A percentile compares a stretch with the other conserved stretches of the same genome.
These are phyloP conservation scores for Resseliella maxima DNA, from an alignment of 2,888 invertebrate genomes.

Conservation along the genomic window DNA sequence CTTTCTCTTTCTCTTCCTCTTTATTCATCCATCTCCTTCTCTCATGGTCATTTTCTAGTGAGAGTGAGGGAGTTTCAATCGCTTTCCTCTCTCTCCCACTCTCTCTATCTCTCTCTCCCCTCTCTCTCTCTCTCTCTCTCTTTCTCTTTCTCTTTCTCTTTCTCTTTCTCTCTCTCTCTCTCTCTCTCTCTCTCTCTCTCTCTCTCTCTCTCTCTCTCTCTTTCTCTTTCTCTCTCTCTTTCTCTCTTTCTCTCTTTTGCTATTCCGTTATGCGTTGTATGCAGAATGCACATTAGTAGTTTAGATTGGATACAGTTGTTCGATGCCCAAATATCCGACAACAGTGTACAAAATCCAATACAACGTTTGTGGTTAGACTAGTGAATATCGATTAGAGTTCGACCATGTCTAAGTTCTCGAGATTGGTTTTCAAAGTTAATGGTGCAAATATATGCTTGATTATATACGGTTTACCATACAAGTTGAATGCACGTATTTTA, in stretches of 20 bases:
- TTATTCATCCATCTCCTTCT: no score
- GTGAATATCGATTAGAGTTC: conserved; percentile 14
- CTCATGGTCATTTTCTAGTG: no score
- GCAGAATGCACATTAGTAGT: background rate
- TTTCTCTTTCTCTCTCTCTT: background rate
- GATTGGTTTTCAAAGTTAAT: conserved; percentile 33
- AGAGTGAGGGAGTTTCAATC: no score
- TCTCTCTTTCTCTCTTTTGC: background rate
- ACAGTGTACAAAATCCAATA: background rate
- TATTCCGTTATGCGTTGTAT: background rate
- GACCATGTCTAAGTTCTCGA: conserved; percentile 28
- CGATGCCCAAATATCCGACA: background rate
- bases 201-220: background rate
- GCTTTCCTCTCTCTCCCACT: background rate
- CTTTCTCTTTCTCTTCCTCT: no score
- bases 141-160: background rate
- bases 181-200: background rate
- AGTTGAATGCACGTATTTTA: background rate
- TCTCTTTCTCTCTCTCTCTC: background rate
- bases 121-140: background rate
- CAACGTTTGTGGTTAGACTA: conserved; percentile 10
- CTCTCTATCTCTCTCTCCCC: background rate
- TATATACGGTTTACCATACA: background rate
- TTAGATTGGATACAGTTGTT: background rate
- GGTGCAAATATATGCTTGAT: conserved; percentile 19